A percentile compares a stretch with the other conserved stretches of the same genome.
Evolutionary conservation across 92 coral and sea anemone species (phyloP).

Genomic region (Umimayanthus kanabou): DNA sequence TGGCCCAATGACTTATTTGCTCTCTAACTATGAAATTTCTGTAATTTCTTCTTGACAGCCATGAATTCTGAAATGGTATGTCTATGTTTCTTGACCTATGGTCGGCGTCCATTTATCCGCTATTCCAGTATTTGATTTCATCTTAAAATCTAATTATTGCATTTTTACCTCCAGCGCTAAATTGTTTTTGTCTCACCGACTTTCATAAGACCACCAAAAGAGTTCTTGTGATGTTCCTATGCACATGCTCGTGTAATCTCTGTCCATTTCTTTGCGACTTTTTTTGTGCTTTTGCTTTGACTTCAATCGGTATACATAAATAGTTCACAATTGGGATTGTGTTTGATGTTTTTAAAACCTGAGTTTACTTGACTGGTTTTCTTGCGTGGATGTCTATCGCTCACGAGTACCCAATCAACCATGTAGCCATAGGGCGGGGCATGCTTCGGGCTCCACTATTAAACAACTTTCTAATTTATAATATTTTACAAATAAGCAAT

Average conservation of each 20-base stretch:
- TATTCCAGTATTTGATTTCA: not conserved
- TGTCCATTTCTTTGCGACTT: not conserved
- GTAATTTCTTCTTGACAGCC: not conserved
- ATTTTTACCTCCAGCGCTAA: not conserved
- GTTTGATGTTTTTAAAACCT: no score
- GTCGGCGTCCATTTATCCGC: not conserved
- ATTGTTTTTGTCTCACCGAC: not conserved
- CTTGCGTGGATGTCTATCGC: not conserved
- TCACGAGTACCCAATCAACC: no score
- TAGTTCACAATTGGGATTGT: no score
- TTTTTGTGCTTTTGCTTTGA: not conserved
- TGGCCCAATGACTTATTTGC: not conserved
- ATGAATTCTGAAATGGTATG: not conserved
- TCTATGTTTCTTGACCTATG: not conserved
- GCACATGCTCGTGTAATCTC: not conserved
- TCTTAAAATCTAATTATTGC: conserved; percentile 6
- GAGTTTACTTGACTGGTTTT: no score
- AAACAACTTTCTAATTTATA: not conserved
- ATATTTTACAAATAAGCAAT: not conserved
- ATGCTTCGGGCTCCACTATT: not conserved
- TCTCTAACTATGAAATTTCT: not conserved
- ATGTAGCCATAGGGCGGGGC: not conserved
- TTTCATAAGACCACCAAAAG: not conserved
- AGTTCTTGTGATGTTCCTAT: not conserved
- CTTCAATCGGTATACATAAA: no score